Conservation (phyloP, 2,113 vertebrate species). For the Sturnus vulgaris region DNA sequence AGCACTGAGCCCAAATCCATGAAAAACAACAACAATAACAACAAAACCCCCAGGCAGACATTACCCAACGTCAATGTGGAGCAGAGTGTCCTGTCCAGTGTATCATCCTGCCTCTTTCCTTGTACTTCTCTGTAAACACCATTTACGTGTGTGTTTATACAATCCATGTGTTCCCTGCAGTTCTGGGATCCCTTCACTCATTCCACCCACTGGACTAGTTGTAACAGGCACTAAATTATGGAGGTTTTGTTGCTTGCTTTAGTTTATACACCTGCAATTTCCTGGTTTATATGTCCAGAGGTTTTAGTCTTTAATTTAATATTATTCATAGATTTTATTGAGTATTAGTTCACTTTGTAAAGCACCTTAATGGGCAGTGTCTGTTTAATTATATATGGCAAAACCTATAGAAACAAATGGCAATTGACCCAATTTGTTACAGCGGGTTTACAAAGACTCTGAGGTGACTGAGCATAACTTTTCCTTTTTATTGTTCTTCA, state of each 20-base stretch:
- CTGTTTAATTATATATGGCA: slow-evolving; percentile 12
- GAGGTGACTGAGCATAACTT: background rate
- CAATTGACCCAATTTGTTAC: slow-evolving; percentile 3
- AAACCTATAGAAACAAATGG: slow-evolving; percentile 13
- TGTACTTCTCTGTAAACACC: background rate
- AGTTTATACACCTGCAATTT: slow-evolving; percentile 29
- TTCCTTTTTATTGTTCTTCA: background rate
- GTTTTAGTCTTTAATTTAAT: slow-evolving; percentile 24
- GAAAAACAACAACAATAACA: background rate
- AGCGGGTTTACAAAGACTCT: background rate
- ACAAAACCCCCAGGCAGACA: background rate
- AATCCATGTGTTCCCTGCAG: background rate
- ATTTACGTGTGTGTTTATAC: background rate
- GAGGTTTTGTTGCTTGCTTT: background rate
- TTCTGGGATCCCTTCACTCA: background rate
- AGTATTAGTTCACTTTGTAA: background rate
- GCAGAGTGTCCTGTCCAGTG: background rate
- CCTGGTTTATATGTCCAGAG: background rate
- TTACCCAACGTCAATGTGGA: background rate
- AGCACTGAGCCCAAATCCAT: background rate
- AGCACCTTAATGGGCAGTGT: background rate
- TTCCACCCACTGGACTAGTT: background rate
- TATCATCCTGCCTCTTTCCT: background rate
- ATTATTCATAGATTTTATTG: slow-evolving; percentile 32
- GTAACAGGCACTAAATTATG: background rate